Base-by-base conservation (phyloP, 2,888 invertebrate genomes). In the Hirtodrosophila trivittata region DNA sequence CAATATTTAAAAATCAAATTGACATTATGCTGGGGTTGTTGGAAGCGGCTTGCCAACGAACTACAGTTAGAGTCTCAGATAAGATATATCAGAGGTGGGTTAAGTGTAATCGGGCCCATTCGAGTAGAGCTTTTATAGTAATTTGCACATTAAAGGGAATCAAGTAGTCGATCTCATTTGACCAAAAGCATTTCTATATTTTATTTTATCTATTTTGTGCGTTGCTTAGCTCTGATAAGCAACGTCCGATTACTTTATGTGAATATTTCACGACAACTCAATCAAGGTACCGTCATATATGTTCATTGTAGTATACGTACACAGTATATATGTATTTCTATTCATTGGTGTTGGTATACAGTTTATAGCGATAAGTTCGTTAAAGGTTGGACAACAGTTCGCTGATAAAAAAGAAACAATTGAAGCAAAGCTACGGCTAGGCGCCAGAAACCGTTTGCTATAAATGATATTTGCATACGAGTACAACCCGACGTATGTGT, bases 321-420 rank as follows among this genome's bases (percentile, higher is more conserved):
- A 32, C 14, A 32, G 18, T 28, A 33, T 25, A 28, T 13, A 33
- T 33, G 45, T n/a, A 32, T 25, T 7, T 56, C 13, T 38, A 12
- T 13, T 14, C 18, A 28, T 41, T n/a, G n/a, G 18, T 45, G 10
- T 37, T 2, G 2, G 18, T 21, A 21, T 21, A 21, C 18, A 21
- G 13, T 42, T 7, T 32, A 30, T 14, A 54, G 45, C 37, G 82
- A 77, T 81, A 77, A 81, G 66, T 66, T 39, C 49, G 57, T 52
- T 64, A 66, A 69, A 58, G 58, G 64, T 69, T 77, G 75, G 75
- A 75, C 77, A 75, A 62, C 70, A 66, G 59, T 26, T 56, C 56
- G 41, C 42, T 65, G 66, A 73, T 76, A 76, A 69, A 50, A 46
- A 46, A n/a, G 7, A 28, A 28, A 5, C 39, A 55, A 51, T 37